Base-by-base conservation (phyloP, 2,797 vertebrate species). In the Myotis planiceps region DNA sequence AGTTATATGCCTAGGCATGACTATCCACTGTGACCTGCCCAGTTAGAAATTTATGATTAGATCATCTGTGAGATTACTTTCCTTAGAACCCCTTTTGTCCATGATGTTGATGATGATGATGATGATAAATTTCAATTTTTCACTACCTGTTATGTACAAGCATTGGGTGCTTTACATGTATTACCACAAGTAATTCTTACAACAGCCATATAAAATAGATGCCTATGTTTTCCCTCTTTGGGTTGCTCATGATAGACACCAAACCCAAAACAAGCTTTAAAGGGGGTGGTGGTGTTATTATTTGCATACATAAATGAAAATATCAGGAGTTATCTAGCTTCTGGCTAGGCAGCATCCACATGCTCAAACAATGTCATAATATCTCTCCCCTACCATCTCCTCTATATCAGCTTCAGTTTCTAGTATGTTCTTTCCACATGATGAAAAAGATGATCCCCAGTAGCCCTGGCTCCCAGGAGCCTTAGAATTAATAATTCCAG, bases 181-280 rank as follows among this genome's bases (percentile, higher is more conserved):
- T 82, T 51, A 63, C 6, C 49, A 82, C 68, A 92, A 87, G 68
- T 47, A 75, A 89, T 96, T 92, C 81, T 78, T 71, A 68, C 5
- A 39, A 47, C 4, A 51, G 16, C 15, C 19, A 45, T 71, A 83
- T 72, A 72, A 85, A 94, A 86, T 76, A 66, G 51, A 90, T 69
- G 60, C 72, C 42, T 63, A 18, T 37, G 53, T 91, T 74, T 83
- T 60, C 34, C 27, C 9, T 93, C 53, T 76, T 84, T 34, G 12
- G n/a, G 16, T 78, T 88, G 47, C 34, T 84, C 8, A 23, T 81
- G 81, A 84, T 29, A 87, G 34, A 95, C 92, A 86, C 19, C 1
- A 27, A 96, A 80, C 27, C 81, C 78, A 88, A 84, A 97, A 97
- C 7, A 92, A 83, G 65, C 58, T 90, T 60, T 82, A 69, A n/a